A percentile compares a stretch with the other conserved stretches of the same genome.
These are phyloP conservation scores for Philypnodon macrostomus DNA, from an alignment of 2,797 vertebrate species.

Conservation along the genomic window DNA sequence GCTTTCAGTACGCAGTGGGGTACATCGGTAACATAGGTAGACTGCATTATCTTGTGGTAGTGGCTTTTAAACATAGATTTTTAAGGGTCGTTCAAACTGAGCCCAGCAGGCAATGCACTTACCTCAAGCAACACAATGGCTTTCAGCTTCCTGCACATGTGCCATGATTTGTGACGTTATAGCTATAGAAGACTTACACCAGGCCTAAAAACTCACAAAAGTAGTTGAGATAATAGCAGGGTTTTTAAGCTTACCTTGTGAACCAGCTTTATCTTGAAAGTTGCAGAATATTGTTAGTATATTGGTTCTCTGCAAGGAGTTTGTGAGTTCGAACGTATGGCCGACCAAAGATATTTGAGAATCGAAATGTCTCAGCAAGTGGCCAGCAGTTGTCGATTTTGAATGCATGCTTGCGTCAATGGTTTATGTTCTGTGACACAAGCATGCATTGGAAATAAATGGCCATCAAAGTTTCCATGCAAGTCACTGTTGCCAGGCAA, in stretches of 20 bases:
- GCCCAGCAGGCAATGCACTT: constrained; percentile 4
- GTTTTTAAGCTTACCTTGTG: not conserved
- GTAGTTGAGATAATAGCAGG: not conserved
- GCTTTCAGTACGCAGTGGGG: not conserved
- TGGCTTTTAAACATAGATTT: constrained; percentile 5
- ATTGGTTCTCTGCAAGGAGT: no score
- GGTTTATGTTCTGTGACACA: no score
- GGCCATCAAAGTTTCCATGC: no score
- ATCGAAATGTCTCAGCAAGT: no score
- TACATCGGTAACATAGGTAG: not conserved
- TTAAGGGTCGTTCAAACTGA: not conserved
- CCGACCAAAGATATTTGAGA: no score
- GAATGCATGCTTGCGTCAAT: no score
- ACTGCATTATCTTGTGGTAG: not conserved
- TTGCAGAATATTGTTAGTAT: no score
- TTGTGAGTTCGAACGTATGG: no score
- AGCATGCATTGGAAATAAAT: no score
- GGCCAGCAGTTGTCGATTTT: no score
- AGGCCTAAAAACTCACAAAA: not conserved
- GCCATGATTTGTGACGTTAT: not conserved
- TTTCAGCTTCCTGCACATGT: not conserved
- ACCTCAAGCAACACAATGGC: not conserved
- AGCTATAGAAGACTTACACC: not conserved
- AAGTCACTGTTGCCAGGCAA: no score
- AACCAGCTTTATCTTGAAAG: no score